Percentiles rank a stretch among this genome's conserved stretches.
Evolutionary conservation across 2,113 vertebrate genomes (phyloP).

Genomic region (Formicarius rufipectus): DNA sequence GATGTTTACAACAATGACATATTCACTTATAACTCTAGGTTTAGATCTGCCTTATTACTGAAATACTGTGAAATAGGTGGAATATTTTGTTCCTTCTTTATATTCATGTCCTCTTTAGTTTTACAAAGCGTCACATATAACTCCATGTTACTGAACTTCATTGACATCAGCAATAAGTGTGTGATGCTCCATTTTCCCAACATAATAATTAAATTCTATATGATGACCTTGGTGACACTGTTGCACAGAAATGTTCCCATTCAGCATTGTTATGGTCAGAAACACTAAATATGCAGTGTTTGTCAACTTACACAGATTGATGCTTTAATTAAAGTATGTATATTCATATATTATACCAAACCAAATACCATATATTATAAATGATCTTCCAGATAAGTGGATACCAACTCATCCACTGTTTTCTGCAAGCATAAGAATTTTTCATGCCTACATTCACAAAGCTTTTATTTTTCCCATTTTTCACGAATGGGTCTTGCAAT

Average conservation of each 20-base stretch:
- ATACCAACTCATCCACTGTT: neutral
- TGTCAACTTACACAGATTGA: neutral
- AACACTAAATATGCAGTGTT: neutral
- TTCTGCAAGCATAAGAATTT: neutral
- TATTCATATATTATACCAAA: neutral
- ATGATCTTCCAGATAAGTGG: neutral
- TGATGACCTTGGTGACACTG: neutral
- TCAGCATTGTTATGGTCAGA: neutral
- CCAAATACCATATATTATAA: too few relatives aligned
- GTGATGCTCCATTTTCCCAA: neutral
- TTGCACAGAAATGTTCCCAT: neutral
- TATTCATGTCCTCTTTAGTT: neutral
- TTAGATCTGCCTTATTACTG: neutral
- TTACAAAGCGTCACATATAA: neutral
- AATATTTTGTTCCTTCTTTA: neutral
- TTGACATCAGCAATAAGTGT: neutral
- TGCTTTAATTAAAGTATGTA: neutral
- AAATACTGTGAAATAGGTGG: neutral
- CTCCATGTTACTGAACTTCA: neutral
- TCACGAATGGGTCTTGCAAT: neutral
- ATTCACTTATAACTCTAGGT: neutral
- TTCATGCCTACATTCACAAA: neutral
- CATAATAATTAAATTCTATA: neutral
- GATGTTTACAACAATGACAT: neutral
- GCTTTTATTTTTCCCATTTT: slow-evolving; percentile 2